Base-by-base conservation (phyloP, 2,888 invertebrate species). In the Calameuta pallipes region DNA sequence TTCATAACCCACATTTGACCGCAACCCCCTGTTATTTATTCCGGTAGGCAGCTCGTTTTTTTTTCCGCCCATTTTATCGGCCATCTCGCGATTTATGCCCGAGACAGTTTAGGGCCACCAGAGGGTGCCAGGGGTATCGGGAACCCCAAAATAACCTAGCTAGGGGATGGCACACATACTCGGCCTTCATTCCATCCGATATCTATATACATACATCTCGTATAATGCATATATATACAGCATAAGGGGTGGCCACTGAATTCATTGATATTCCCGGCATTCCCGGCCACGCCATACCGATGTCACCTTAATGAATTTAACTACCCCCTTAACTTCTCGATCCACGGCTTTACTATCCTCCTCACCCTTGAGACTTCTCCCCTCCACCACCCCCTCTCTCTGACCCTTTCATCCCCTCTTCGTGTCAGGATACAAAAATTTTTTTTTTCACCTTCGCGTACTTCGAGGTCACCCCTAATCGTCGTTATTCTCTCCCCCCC, bases 231-330 rank as follows among this genome's bases (percentile, higher is more conserved):
- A 23, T n/a, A 3, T 68, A 23, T 23, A 6, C 15, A 34, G 2
- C 69, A 4, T 71, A 33, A 35, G 41, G 81, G 79, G 80, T 79
- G 76, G 56, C 30, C 30, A 77, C 37, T 41, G 76, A 23, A 81
- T 83, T 82, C 84, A 85, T 86, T 85, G 86, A 85, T 86, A 86
- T 86, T 86, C 85, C 78, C 56, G 73, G 77, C 82, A 81, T 84
- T 83, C 74, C 77, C 81, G 80, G 80, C 82, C 78, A 78, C 79
- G 78, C 78, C 81, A 76, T 77, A 74, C 78, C 81, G 78, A 80
- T 84, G 83, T 85, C 82, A 76, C 79, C 80, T 83, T 85, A 85
- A 86, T 86, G 84, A 86, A 86, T 85, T 86, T 85, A 85, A 83
- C 82, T 77, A 80, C 78, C 79, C 80, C 82, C 83, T 81, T 80